A percentile compares a stretch with the other conserved stretches of the same genome.
phyloP scores from a whole-genome alignment of 2,797 vertebrate genomes.

The Tarsius wallacei region DNA sequence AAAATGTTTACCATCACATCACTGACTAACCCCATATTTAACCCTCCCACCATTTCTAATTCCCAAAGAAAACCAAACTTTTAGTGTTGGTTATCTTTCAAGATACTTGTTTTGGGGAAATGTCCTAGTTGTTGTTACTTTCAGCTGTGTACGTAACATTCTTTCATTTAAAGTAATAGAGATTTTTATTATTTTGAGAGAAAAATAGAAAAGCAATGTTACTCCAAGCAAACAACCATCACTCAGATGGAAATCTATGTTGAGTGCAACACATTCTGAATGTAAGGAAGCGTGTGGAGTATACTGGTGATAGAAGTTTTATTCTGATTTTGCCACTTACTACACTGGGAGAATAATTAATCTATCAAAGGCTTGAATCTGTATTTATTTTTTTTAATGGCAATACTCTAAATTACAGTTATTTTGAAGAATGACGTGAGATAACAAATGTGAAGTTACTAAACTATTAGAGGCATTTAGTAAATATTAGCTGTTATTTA shows the following conservation, averaged over 20 bases:
- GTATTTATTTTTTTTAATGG: background rate
- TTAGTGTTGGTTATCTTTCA: background rate
- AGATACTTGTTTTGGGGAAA: background rate
- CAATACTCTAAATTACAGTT: background rate
- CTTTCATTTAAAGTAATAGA: background rate
- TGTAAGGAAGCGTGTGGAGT: background rate
- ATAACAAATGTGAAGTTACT: background rate
- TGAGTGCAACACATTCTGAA: background rate
- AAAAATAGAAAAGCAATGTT: background rate
- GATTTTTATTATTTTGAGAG: background rate
- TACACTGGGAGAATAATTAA: background rate
- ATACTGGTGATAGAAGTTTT: background rate
- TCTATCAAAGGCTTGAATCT: background rate
- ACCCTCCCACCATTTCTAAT: background rate
- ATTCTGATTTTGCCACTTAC: background rate
- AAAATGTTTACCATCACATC: background rate
- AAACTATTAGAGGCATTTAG: background rate
- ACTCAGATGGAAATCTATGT: background rate
- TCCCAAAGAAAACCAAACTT: background rate
- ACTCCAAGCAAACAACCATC: background rate
- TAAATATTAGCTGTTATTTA: background rate
- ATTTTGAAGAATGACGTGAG: background rate
- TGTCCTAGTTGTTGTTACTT: background rate
- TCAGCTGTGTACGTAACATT: background rate
- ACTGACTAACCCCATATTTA: background rate